Conservation (phyloP, 2,797 vertebrate species). For the Remorina albescens region DNA sequence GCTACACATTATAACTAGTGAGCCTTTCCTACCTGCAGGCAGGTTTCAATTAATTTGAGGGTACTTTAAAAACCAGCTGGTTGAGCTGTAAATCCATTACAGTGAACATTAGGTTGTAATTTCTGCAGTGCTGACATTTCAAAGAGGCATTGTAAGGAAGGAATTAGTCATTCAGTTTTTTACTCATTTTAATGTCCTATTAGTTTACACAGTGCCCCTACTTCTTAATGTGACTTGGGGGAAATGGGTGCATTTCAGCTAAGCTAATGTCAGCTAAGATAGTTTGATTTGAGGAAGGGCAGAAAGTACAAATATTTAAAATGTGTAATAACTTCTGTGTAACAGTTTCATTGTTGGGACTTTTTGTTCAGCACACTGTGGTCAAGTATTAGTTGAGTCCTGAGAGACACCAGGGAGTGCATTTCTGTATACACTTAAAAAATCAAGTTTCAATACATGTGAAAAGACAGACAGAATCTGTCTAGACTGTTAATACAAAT, state of each 20-base stretch:
- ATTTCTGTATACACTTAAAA: too few relatives aligned
- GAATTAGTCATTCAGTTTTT: not conserved
- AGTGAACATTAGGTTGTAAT: not conserved
- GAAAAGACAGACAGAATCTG: too few relatives aligned
- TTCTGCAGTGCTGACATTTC: not conserved
- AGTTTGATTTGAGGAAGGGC: not conserved
- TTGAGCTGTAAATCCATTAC: slow-evolving; percentile 14
- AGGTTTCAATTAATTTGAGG: slow-evolving; percentile 17
- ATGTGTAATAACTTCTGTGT: too few relatives aligned
- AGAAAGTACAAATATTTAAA: not conserved
- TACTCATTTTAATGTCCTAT: not conserved
- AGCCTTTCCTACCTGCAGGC: slow-evolving; percentile 4
- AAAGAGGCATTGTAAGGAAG: not conserved
- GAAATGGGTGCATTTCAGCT: too few relatives aligned
- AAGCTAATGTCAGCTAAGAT: too few relatives aligned
- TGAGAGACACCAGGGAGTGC: too few relatives aligned
- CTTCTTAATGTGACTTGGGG: not conserved
- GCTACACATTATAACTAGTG: slow-evolving; percentile 17
- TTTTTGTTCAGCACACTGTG: too few relatives aligned
- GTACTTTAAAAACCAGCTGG: slow-evolving; percentile 4
- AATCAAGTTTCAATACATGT: too few relatives aligned
- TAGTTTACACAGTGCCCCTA: not conserved
- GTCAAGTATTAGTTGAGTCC: too few relatives aligned
- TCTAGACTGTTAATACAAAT: too few relatives aligned
- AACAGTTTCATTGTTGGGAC: too few relatives aligned